Conservation (phyloP, 2,888 invertebrate genomes). For the Agrotis puta region DNA sequence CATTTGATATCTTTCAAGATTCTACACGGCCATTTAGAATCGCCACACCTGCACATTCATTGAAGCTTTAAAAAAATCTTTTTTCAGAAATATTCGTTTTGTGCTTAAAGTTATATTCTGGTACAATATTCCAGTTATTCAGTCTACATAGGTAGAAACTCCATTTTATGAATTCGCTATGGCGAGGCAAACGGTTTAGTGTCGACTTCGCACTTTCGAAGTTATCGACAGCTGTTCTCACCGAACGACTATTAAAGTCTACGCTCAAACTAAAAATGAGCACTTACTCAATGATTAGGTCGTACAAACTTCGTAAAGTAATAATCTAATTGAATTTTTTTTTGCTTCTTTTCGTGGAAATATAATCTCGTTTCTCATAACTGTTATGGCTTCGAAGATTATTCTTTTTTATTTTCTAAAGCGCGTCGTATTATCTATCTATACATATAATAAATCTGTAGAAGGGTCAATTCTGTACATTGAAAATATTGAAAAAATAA, state of each 20-base stretch:
- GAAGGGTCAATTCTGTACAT: too few relatives aligned
- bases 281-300: conserved; percentile 63
- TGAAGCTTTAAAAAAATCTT: background rate
- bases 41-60: conserved; percentile 7
- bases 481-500: too few relatives aligned
- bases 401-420: background rate
- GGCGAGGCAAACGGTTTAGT: conserved; percentile 63
- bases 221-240: conserved; percentile 75
- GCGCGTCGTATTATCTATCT: background rate
- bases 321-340: conserved; percentile 19
- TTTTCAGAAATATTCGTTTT: background rate
- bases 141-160: conserved; percentile 71
- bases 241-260: conserved; percentile 75
- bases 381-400: conserved; percentile 21
- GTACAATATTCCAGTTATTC: conserved; percentile 61
- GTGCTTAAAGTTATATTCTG: conserved; percentile 22
- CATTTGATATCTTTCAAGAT: conserved; percentile 8
- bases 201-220: conserved; percentile 71
- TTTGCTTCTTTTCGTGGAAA: conserved; percentile 19
- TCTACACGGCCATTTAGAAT: conserved; percentile 6
- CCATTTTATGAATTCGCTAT: conserved; percentile 73
- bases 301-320: conserved; percentile 24
- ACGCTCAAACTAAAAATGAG: conserved; percentile 70
- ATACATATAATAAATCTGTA: too few relatives aligned
- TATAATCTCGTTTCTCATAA: conserved; percentile 26